These are phyloP conservation scores for Megaceryle maxima DNA, from an alignment of 2,113 vertebrate genomes.

Conservation along the genomic window DNA sequence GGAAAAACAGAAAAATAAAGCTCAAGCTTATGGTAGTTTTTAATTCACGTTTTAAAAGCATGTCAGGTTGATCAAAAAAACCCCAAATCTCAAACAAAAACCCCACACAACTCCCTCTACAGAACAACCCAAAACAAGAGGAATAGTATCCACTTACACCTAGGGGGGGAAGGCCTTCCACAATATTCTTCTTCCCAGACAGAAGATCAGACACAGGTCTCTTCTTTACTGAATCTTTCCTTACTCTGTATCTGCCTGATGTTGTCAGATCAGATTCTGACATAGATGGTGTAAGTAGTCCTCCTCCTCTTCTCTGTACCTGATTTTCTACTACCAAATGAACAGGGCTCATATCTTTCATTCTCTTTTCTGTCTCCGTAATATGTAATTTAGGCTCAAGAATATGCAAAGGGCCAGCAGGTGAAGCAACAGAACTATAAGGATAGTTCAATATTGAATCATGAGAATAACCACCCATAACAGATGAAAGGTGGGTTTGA, in stretches of 20 bases:
- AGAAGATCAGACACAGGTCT: constrained; percentile 89
- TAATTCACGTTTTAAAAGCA: background rate
- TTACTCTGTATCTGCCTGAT: constrained; percentile 79
- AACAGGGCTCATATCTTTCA: constrained; percentile 38
- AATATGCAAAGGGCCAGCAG: constrained; percentile 73
- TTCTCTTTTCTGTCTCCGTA: constrained; percentile 77
- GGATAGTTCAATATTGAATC: constrained; percentile 81
- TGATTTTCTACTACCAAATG: constrained; percentile 69
- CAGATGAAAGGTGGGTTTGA: constrained; percentile 56
- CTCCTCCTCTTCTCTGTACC: constrained; percentile 72
- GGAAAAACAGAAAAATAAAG: background rate
- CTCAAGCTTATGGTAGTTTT: background rate
- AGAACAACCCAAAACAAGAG: background rate
- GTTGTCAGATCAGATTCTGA: constrained; percentile 91
- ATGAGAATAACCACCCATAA: constrained; percentile 69
- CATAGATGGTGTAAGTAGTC: constrained; percentile 84
- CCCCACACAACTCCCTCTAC: background rate
- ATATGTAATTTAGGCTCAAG: constrained; percentile 83
- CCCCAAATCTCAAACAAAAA: background rate
- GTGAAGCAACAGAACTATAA: constrained; percentile 70
- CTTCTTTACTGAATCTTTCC: constrained; percentile 86
- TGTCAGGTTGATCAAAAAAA: background rate
- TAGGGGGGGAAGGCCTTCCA: constrained; percentile 89
- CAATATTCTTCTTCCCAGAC: constrained; percentile 83
- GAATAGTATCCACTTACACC: constrained; percentile 80